These are phyloP conservation scores for Zoanthus gigantus DNA, from an alignment of 92 coral and sea anemone species.

Conservation along the genomic window DNA sequence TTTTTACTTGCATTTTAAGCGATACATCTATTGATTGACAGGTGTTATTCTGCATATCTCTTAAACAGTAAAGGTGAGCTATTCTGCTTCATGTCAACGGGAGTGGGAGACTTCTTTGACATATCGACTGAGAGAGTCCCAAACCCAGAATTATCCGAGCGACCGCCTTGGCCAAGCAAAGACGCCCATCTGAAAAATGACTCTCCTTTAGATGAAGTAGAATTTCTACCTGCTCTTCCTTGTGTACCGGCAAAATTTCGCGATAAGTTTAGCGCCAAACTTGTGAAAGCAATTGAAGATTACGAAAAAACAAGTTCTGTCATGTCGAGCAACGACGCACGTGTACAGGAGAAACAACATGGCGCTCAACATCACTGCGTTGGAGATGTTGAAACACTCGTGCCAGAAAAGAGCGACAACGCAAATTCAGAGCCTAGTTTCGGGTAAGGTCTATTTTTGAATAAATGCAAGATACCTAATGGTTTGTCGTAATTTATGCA, in stretches of 20 bases:
- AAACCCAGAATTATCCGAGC: background rate
- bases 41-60: background rate
- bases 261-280: constrained; percentile 14
- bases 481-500: background rate
- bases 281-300: constrained; percentile 21
- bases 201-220: constrained; percentile 5
- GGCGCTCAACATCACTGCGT: background rate
- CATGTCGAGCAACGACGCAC: constrained; percentile 13
- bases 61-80: background rate
- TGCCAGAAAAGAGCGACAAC: background rate
- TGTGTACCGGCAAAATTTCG: background rate
- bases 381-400: background rate
- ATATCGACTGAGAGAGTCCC: constrained; percentile 9
- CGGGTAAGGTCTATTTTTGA: background rate
- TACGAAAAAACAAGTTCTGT: background rate
- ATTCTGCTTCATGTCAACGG: constrained; percentile 23
- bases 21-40: background rate
- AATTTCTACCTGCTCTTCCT: constrained; percentile 5
- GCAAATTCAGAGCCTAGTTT: background rate
- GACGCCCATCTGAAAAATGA: constrained; percentile 29
- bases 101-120: constrained; percentile 28
- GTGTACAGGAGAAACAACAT: background rate
- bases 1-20: background rate
- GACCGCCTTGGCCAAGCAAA: constrained; percentile 35
- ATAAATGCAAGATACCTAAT: background rate